Evolutionary conservation across 2,797 vertebrate genomes (phyloP).

Genomic region (Lacerta bilineata): DNA sequence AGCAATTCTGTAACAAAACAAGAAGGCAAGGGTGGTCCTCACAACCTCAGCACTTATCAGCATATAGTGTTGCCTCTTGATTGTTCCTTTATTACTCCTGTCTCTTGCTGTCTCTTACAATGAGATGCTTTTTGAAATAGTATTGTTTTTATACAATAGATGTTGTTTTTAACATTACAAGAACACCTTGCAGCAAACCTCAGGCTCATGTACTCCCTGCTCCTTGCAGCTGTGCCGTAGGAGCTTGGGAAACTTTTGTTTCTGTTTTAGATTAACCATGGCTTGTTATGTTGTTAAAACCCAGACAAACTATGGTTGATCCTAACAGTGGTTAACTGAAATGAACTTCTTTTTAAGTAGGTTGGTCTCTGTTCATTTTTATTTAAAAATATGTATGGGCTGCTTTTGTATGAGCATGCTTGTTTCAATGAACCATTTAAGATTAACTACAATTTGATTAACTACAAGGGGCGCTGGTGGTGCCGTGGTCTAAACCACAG

Average conservation of each 20-base stretch:
- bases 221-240: no score
- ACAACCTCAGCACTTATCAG: background rate
- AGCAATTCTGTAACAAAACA: background rate
- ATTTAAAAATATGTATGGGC: no score
- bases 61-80: background rate
- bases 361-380: no score
- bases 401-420: no score
- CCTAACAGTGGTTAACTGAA: background rate
- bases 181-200: background rate
- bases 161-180: background rate
- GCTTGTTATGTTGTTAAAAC: background rate
- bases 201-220: background rate
- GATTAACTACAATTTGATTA: background rate
- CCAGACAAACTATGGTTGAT: background rate
- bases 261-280: background rate
- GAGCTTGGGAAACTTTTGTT: background rate
- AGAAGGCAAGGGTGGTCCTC: background rate
- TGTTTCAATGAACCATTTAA: background rate
- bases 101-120: background rate
- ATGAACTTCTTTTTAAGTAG: background rate
- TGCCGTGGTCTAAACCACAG: no score
- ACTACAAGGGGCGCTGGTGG: no score
- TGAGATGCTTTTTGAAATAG: background rate
- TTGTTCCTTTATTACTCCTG: background rate
- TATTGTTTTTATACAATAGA: no score